A percentile compares a stretch with the other conserved stretches of the same genome.
Evolutionary conservation across 2,797 vertebrate genomes (phyloP).

Genomic region (Alca torda): DNA sequence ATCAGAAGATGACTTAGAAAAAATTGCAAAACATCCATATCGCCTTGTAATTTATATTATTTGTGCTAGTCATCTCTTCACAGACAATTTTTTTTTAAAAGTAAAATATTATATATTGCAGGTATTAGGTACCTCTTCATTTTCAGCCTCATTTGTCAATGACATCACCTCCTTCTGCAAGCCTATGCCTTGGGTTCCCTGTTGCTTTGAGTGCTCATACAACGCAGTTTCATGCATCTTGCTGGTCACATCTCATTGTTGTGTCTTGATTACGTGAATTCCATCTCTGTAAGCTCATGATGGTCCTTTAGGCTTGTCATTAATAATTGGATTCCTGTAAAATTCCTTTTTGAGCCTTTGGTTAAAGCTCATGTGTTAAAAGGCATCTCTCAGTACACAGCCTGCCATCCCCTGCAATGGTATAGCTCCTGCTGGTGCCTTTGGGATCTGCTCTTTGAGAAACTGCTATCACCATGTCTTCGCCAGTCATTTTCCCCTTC

Average conservation of each 20-base stretch:
- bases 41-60: background rate
- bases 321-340: slow-evolving; percentile 7
- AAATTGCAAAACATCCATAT: background rate
- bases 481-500: slow-evolving; percentile 1
- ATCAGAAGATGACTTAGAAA: background rate
- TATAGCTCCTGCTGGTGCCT: slow-evolving; percentile 11
- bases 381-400: background rate
- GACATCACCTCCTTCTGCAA: background rate
- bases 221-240: background rate
- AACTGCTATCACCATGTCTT: slow-evolving; percentile 11
- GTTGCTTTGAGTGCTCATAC: background rate
- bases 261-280: slow-evolving; percentile 1
- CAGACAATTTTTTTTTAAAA: background rate
- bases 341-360: slow-evolving; percentile 2
- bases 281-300: background rate
- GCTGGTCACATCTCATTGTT: background rate
- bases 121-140: background rate
- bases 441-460: slow-evolving; percentile 8
- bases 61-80: background rate
- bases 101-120: background rate
- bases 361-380: background rate
- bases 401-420: background rate
- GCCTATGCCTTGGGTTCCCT: background rate
- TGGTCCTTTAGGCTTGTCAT: background rate
- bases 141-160: background rate